phyloP scores from a whole-genome alignment of 2,113 vertebrate species.

The Microcebus lehilahytsara region DNA sequence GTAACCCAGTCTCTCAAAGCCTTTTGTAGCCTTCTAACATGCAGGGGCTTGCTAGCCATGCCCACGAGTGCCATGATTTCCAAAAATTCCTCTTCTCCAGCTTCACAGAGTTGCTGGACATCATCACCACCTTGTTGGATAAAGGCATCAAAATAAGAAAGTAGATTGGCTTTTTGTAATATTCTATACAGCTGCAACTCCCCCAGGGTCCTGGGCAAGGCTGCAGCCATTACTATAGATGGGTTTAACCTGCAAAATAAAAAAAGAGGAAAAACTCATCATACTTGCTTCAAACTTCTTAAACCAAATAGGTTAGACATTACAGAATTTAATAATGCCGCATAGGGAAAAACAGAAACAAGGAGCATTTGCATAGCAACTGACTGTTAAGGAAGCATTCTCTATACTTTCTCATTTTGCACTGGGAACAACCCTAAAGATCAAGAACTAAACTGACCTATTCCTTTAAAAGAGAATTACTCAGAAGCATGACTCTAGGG shows the following conservation, averaged over 20 bases:
- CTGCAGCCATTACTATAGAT: conserved; percentile 92
- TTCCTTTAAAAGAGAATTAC: neutral
- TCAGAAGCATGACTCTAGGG: neutral
- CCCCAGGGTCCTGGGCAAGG: conserved; percentile 96
- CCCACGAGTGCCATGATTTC: conserved; percentile 99
- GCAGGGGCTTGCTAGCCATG: conserved; percentile 98
- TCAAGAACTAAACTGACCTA: neutral
- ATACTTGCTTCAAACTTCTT: neutral
- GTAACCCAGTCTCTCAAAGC: conserved; percentile 98
- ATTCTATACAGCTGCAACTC: conserved; percentile 98
- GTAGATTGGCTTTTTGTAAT: conserved; percentile 95
- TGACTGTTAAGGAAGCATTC: neutral
- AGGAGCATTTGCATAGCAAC: neutral
- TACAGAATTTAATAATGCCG: neutral
- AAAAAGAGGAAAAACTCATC: conserved; percentile 8
- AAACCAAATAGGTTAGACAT: neutral
- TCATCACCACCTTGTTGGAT: conserved; percentile 99
- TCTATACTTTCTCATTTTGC: neutral
- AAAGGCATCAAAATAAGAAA: conserved; percentile 98
- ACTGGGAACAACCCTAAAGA: neutral
- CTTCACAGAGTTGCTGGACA: conserved; percentile 98
- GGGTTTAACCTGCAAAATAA: conserved; percentile 72
- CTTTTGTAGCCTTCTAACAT: conserved; percentile 96
- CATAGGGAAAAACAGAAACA: neutral
- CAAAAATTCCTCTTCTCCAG: conserved; percentile 97